Percentiles rank a stretch among this genome's conserved stretches.
These are phyloP conservation scores for Galeopsomyia nigrocyanea DNA, from an alignment of 2,888 invertebrate species.

Conservation along the genomic window DNA sequence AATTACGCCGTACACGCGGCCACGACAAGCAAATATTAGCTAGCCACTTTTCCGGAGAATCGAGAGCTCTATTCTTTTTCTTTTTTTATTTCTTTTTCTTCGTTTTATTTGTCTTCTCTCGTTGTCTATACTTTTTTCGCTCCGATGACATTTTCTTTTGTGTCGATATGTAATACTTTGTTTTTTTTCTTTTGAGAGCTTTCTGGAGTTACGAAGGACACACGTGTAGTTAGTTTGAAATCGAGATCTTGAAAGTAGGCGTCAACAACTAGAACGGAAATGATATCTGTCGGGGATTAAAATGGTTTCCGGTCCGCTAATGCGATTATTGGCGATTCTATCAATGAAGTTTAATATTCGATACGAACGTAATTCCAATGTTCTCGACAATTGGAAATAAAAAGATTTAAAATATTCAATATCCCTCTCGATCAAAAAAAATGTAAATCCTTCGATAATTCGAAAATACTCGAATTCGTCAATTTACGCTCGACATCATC, in stretches of 20 bases:
- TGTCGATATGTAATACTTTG: too few relatives aligned
- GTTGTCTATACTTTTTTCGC: not conserved
- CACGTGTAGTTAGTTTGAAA: not conserved
- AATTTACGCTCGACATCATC: too few relatives aligned
- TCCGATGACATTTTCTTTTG: not conserved
- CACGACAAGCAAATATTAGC: constrained; percentile 44
- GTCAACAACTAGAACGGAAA: not conserved
- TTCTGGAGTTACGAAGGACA: not conserved
- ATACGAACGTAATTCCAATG: too few relatives aligned
- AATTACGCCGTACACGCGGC: constrained; percentile 38
- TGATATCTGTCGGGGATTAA: not conserved
- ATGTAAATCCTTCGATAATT: too few relatives aligned
- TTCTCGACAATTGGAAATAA: too few relatives aligned
- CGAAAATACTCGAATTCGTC: too few relatives aligned
- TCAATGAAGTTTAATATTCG: not conserved
- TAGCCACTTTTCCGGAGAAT: constrained; percentile 19
- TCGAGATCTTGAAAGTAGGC: not conserved
- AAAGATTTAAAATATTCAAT: too few relatives aligned
- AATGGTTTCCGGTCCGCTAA: not conserved
- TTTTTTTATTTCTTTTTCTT: not conserved
- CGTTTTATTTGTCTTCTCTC: not conserved
- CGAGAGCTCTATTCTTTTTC: constrained; percentile 10
- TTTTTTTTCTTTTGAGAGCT: not conserved
- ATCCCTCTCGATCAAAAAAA: too few relatives aligned
- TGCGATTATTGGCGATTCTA: constrained; percentile 14